These are phyloP conservation scores for Spodoptera frugiperda DNA, from an alignment of 1,140 invertebrate genomes.

Conservation along the genomic window DNA sequence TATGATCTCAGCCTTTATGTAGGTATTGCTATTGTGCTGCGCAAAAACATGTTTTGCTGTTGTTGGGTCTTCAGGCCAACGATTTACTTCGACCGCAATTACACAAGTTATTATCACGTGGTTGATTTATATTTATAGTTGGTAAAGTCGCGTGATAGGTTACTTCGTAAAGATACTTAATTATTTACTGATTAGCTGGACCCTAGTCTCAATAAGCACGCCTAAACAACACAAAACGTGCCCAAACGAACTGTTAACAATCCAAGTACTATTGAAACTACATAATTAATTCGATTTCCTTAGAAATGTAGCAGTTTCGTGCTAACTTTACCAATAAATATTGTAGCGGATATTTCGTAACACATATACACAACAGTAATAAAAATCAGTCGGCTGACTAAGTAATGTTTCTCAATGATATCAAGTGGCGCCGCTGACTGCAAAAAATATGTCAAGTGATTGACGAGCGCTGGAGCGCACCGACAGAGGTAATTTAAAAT, in stretches of 20 bases:
- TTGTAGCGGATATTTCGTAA: slow-evolving; percentile 20
- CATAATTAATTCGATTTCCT: slow-evolving; percentile 24
- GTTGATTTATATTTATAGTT: neutral
- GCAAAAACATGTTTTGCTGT: slow-evolving; percentile 49
- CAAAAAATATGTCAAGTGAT: slow-evolving; percentile 54
- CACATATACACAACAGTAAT: slow-evolving; percentile 18
- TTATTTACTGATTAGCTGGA: neutral
- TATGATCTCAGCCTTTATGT: slow-evolving; percentile 40
- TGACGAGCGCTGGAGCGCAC: slow-evolving; percentile 33
- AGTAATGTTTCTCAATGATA: slow-evolving; percentile 37
- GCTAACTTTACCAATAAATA: slow-evolving; percentile 26
- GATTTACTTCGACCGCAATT: slow-evolving; percentile 13
- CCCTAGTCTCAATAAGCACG: neutral
- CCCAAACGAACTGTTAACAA: slow-evolving; percentile 10
- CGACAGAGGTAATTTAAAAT: slow-evolving; percentile 43
- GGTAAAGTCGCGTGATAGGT: slow-evolving; percentile 6
- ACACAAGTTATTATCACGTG: slow-evolving; percentile 14
- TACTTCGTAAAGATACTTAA: neutral
- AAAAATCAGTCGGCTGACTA: slow-evolving; percentile 18
- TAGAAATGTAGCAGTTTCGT: slow-evolving; percentile 18
- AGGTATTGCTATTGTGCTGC: slow-evolving; percentile 45
- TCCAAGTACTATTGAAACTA: neutral
- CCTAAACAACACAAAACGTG: neutral
- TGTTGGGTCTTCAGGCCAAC: slow-evolving; percentile 14
- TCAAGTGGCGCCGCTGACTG: slow-evolving; percentile 49